Evolutionary conservation across 2,113 vertebrate genomes (phyloP).

Genomic region (Colaptes auratus): DNA sequence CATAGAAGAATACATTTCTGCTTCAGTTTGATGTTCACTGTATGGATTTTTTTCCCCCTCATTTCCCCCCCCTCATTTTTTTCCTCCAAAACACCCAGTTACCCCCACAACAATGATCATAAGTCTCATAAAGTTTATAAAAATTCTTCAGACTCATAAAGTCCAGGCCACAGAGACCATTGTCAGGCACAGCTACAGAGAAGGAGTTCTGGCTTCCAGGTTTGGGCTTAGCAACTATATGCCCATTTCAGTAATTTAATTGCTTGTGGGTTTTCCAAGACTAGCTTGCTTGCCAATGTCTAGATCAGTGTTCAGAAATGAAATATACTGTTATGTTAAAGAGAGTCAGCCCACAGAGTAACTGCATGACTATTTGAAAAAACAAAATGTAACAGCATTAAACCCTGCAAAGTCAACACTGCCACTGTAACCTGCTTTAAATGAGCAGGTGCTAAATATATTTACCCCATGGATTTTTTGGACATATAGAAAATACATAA

Average conservation of each 20-base stretch:
- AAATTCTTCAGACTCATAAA: neutral
- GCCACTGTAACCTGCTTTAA: neutral
- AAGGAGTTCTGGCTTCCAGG: neutral
- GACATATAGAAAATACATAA: too few species aligned
- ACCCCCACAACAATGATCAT: accelerated
- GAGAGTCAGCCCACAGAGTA: neutral
- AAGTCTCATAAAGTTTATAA: neutral
- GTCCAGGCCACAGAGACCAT: too few species aligned
- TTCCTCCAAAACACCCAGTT: neutral
- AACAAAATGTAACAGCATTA: neutral
- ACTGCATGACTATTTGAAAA: neutral
- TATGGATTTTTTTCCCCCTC: neutral
- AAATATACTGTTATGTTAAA: neutral
- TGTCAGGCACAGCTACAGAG: neutral
- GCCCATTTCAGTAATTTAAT: neutral
- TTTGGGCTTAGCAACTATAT: neutral
- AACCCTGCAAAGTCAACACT: neutral
- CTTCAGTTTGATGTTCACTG: neutral
- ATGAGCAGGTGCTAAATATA: neutral
- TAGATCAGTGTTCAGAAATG: neutral
- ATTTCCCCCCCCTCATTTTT: neutral
- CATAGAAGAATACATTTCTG: neutral
- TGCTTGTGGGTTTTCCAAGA: neutral
- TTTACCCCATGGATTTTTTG: neutral
- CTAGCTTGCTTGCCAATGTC: neutral